These are phyloP conservation scores for Tortricodes alternella DNA, from an alignment of 2,888 invertebrate species.

Conservation along the genomic window DNA sequence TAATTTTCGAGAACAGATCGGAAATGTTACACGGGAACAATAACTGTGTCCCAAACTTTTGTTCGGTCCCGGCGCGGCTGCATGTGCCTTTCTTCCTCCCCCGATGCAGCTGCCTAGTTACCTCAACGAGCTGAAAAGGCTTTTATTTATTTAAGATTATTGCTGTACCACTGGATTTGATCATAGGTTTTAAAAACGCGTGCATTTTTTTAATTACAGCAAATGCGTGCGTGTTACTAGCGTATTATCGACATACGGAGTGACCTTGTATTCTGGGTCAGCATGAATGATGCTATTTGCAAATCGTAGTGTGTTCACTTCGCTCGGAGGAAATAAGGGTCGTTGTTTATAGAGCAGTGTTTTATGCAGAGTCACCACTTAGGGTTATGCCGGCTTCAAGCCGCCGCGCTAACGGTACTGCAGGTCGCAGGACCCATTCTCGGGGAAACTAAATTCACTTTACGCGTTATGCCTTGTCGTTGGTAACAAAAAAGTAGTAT, in stretches of 20 bases:
- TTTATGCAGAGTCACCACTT: constrained; percentile 25
- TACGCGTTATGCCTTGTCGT: constrained; percentile 1
- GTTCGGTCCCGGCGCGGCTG: constrained; percentile 37
- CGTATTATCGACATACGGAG: constrained; percentile 7
- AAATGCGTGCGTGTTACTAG: too few species aligned
- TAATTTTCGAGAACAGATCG: constrained; percentile 35
- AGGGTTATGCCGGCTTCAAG: constrained; percentile 24
- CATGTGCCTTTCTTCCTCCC: constrained; percentile 11
- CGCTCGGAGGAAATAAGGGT: constrained; percentile 11
- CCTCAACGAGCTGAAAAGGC: background rate
- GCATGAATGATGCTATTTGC: constrained; percentile 23
- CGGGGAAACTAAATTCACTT: constrained; percentile 25
- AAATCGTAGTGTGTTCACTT: constrained; percentile 13
- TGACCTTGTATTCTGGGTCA: constrained; percentile 24
- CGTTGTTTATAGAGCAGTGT: constrained; percentile 21
- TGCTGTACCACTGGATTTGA: background rate
- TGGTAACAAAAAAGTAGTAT: background rate
- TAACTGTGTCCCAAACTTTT: constrained; percentile 41
- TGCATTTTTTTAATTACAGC: background rate
- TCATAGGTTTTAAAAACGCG: background rate
- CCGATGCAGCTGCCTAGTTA: constrained; percentile 21
- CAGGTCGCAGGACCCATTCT: constrained; percentile 11
- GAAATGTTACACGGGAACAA: constrained; percentile 42
- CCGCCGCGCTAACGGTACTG: constrained; percentile 10
- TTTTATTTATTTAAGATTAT: constrained; percentile 6